Conservation (phyloP, 2,113 vertebrate species). For the Cettia cetti region DNA sequence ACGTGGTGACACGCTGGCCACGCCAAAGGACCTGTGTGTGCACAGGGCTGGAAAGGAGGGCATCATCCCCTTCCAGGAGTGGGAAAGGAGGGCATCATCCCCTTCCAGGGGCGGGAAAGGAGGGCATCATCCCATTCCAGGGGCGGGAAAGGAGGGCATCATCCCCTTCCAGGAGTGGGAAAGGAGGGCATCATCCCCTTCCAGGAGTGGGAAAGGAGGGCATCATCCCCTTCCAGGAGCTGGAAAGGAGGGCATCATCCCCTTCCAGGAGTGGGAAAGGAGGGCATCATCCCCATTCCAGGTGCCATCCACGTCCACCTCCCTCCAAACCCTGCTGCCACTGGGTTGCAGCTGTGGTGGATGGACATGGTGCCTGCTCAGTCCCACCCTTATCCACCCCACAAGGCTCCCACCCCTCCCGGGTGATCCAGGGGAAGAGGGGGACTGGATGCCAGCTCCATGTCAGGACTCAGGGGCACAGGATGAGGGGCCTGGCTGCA, state of each 20-base stretch:
- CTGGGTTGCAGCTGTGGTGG: neutral
- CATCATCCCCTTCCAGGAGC: too few relatives aligned
- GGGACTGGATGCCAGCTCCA: neutral
- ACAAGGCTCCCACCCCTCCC: rapidly evolving
- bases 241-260: too few relatives aligned
- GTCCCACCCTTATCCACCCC: neutral
- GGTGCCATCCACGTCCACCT: rapidly evolving
- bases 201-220: too few relatives aligned
- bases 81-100: too few relatives aligned
- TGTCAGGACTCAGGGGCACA: neutral
- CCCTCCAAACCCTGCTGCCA: neutral
- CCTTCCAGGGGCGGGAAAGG: too few relatives aligned
- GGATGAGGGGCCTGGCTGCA: neutral
- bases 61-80: neutral
- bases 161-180: neutral
- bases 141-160: neutral
- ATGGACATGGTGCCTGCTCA: neutral
- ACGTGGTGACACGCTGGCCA: rapidly evolving
- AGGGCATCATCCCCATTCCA: neutral
- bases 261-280: rapidly evolving
- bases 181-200: neutral
- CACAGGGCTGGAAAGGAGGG: rapidly evolving
- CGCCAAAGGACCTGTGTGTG: rapidly evolving
- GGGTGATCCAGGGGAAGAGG: neutral
- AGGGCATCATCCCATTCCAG: too few relatives aligned